Base-by-base conservation (phyloP, 2,797 vertebrate genomes). In the Sebastolobus altivelis region DNA sequence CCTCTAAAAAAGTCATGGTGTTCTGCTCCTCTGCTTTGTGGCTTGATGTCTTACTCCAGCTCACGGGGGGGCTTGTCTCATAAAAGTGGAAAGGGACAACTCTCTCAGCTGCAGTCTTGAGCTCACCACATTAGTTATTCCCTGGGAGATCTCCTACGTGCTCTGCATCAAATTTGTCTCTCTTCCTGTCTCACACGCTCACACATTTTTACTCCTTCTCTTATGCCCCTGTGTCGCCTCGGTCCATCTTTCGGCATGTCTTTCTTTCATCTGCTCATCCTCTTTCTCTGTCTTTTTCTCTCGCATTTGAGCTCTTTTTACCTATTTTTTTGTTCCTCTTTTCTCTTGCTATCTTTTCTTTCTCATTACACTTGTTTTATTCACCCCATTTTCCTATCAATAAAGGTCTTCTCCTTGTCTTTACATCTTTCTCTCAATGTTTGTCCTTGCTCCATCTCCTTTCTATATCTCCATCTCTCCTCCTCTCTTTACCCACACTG, bases 41-140 rank as follows among this genome's bases (percentile, higher is more conserved):
- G 59, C 61, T 84, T 90, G 87, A 92, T 84, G 86, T 92, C 90
- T 93, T 83, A 80, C 81, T 91, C 85, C 46, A 59, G 71, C 85
- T 79, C 81, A 80, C 4, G 33, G 78, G 69, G 27, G 56, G 56
- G 35, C 69, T 77, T 63, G 61, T 80, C 87, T 90, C 59, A 81
- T 82, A 71, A 82, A 90, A 86, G 85, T 79, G 78, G 70, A 83
- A 78, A 63, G 79, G 83, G 75, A 82, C 85, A 80, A 83, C 40
- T 91, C 71, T 86, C 54, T 43, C 76, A 87, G 83, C 85, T 67
- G 65, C 82, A 73, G 85, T 76, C 71, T 81, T 77, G 46, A 87
- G 78, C 74, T 87, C 22, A 4, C 52, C 68, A 77, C 82, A 84
- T 88, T 77, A 86, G 81, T 55, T 80, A 88, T 90, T 90, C 83